Conservation (phyloP, 2,888 invertebrate genomes). For the Eristalinus aeneus region DNA sequence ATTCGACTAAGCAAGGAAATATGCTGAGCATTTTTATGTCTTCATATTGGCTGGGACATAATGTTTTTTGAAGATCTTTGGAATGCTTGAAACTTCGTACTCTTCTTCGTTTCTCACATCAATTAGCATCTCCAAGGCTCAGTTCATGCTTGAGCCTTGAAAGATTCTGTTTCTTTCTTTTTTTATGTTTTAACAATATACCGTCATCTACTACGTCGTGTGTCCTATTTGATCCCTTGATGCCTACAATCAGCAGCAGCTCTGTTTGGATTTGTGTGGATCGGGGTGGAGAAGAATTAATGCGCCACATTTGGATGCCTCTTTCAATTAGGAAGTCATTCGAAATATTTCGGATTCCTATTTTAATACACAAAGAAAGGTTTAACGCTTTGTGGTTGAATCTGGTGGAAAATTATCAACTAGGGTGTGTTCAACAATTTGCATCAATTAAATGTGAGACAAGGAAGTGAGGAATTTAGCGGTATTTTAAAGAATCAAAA, state of each 20-base stretch:
- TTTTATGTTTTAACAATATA: conserved; percentile 6
- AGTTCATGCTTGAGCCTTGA: conserved; percentile 6
- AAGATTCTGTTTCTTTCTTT: background rate
- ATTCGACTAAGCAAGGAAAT: background rate
- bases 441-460: conserved; percentile 10
- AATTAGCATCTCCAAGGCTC: conserved; percentile 72
- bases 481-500: conserved; percentile 11
- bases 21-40: conserved; percentile 46
- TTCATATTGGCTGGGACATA: conserved; percentile 19
- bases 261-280: background rate
- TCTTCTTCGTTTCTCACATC: conserved; percentile 49
- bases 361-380: conserved; percentile 28
- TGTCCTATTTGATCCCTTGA: background rate
- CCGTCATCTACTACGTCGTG: background rate
- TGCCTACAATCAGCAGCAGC: background rate
- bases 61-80: background rate
- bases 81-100: background rate
- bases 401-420: conserved; percentile 35
- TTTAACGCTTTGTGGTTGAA: conserved; percentile 25
- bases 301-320: conserved; percentile 46
- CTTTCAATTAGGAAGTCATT: conserved; percentile 26
- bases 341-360: conserved; percentile 30
- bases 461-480: conserved; percentile 36
- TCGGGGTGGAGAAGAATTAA: conserved; percentile 7
- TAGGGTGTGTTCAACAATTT: conserved; percentile 26